Evolutionary conservation across 2,888 invertebrate genomes (phyloP).

Genomic region (Orthosia gothica): DNA sequence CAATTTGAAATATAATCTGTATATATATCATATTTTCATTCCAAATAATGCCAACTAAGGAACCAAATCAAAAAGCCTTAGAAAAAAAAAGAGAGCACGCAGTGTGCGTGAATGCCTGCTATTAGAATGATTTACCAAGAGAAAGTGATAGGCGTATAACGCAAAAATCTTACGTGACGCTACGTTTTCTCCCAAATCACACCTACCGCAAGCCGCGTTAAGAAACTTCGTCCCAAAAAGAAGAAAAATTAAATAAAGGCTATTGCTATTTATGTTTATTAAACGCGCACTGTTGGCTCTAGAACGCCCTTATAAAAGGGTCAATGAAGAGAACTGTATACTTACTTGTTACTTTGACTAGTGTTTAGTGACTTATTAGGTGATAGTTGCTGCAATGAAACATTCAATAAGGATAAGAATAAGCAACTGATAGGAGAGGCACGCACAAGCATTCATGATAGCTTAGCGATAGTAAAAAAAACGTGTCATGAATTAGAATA

Average conservation of each 20-base stretch:
- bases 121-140: too few relatives aligned
- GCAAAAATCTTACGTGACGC: too few relatives aligned
- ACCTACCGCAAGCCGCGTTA: too few relatives aligned
- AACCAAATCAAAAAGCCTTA: too few relatives aligned
- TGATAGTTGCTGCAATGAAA: constrained; percentile 91
- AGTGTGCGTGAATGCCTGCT: too few relatives aligned
- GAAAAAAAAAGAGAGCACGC: too few relatives aligned
- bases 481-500: constrained; percentile 54
- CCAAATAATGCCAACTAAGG: too few relatives aligned
- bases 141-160: too few relatives aligned
- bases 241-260: background rate
- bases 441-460: constrained; percentile 76
- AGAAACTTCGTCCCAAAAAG: too few relatives aligned
- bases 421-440: constrained; percentile 82
- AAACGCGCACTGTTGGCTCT: constrained; percentile 13
- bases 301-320: constrained; percentile 49
- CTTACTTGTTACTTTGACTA: constrained; percentile 89
- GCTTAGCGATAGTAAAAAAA: constrained; percentile 61
- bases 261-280: background rate
- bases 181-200: too few relatives aligned
- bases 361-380: constrained; percentile 91
- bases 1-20: too few relatives aligned
- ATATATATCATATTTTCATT: too few relatives aligned
- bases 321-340: constrained; percentile 74
- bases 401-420: constrained; percentile 86